A percentile compares a stretch with the other conserved stretches of the same genome.
These are phyloP conservation scores for Mesembrinibis cayennensis DNA, from an alignment of 2,113 vertebrate species.

Conservation along the genomic window DNA sequence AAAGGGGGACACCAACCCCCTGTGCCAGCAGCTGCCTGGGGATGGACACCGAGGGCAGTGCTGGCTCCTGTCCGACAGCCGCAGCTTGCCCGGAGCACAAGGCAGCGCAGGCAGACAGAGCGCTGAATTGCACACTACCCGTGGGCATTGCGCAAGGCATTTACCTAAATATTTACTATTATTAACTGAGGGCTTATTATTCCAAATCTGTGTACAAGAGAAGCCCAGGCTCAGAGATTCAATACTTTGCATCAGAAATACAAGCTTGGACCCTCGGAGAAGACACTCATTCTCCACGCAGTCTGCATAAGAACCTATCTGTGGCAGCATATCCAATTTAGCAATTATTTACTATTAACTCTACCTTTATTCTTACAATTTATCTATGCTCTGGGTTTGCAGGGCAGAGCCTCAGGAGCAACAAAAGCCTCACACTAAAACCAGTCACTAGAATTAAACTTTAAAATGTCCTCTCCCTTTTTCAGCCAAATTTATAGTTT, in stretches of 20 bases:
- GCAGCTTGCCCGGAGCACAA: background rate
- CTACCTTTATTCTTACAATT: background rate
- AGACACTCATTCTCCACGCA: background rate
- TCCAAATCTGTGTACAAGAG: background rate
- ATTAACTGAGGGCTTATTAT: background rate
- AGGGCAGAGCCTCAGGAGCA: rapidly evolving
- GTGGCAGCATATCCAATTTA: background rate
- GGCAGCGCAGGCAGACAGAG: background rate
- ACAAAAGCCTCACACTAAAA: background rate
- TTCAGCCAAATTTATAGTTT: background rate
- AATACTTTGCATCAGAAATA: background rate
- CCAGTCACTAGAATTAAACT: background rate
- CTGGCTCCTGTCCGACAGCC: background rate
- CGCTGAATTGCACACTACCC: rapidly evolving
- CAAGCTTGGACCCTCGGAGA: background rate
- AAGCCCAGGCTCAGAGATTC: background rate
- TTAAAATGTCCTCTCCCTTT: background rate
- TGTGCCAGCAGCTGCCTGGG: background rate
- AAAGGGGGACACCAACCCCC: background rate
- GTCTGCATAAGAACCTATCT: background rate
- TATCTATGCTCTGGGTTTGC: background rate
- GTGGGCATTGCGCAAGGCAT: background rate
- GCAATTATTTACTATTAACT: background rate
- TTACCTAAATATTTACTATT: background rate
- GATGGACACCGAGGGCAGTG: background rate